Base-by-base conservation (phyloP, 2,888 invertebrate species). In the Belgica antarctica region DNA sequence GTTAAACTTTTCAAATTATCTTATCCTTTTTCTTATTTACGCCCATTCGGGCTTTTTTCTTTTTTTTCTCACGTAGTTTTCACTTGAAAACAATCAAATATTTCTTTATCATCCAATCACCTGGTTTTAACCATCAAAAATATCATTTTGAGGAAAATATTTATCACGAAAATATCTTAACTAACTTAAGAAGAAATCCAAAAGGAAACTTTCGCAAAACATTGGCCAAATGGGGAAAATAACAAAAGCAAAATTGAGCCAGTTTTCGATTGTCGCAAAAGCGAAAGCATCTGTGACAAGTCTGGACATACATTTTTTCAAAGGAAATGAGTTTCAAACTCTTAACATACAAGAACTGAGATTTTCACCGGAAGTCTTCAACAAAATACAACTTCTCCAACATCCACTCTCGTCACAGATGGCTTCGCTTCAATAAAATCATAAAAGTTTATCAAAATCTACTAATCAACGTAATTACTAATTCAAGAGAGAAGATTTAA, bases 141-240 rank as follows among this genome's bases (percentile, higher is more conserved):
- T 34, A 41, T 41, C 41, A 41, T 15, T 41, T 41, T 41, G 15
- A n/a, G 41, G 12, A 41, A 12, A 41, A n/a, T 41, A n/a, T 41
- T 41, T 41, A 41, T 41, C 41, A 41, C 41, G 41, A 41, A 41
- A 41, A 41, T n/a, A n/a, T 41, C 12, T 41, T 41, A 41, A 41
- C n/a, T 10, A 41, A n/a, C 41, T 31, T 41, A 41, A n/a, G n/a
- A n/a, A n/a, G 12, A 41, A 41, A 41, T 41, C 41, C 41, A 41
- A 41, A 41, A 41, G 41, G 15, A 34, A 41, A 41, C 41, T 41
- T 41, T 41, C 41, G 41, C 41, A n/a, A 41, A 41, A 31, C 31
- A 7, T 10, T 31, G 5, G 41, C 41, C 41, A n/a, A 41, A n/a
- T 10, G 41, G 10, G 12, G 12, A 10, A 5, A 41, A n/a, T 41